phyloP scores from a whole-genome alignment of 1,140 invertebrate genomes.

The Drosophila rufa region DNA sequence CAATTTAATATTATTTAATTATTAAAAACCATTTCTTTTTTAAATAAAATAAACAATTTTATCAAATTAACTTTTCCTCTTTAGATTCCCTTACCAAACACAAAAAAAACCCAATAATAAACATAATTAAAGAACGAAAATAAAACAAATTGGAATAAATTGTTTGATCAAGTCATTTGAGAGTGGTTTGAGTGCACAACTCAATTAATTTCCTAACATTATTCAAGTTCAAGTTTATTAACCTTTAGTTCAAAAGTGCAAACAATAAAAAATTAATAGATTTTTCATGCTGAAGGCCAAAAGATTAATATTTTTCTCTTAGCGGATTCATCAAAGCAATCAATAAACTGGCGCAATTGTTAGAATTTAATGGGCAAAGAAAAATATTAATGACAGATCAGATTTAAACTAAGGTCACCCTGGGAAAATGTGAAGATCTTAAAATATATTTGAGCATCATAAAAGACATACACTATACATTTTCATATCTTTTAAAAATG shows the following conservation, averaged over 20 bases:
- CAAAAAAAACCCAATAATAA: conserved; percentile 16
- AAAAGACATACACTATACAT: background rate
- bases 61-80: conserved; percentile 6
- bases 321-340: conserved; percentile 39
- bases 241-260: conserved; percentile 59
- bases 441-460: background rate
- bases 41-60: conserved; percentile 3
- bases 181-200: conserved; percentile 43
- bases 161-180: conserved; percentile 32
- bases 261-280: conserved; percentile 46
- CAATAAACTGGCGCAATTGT: conserved; percentile 30
- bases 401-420: background rate
- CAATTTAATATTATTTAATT: too few relatives aligned
- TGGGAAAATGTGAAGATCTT: conserved; percentile 2
- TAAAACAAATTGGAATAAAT: conserved; percentile 37
- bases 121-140: conserved; percentile 33
- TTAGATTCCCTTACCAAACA: background rate
- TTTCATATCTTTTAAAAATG: background rate
- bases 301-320: conserved; percentile 27
- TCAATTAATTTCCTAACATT: conserved; percentile 63
- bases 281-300: conserved; percentile 37
- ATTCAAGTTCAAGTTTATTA: conserved; percentile 76
- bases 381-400: conserved; percentile 13
- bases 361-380: conserved; percentile 21
- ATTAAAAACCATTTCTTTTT: background rate